Conservation (phyloP, 1,140 invertebrate genomes). For the Hormaphis cornu region DNA sequence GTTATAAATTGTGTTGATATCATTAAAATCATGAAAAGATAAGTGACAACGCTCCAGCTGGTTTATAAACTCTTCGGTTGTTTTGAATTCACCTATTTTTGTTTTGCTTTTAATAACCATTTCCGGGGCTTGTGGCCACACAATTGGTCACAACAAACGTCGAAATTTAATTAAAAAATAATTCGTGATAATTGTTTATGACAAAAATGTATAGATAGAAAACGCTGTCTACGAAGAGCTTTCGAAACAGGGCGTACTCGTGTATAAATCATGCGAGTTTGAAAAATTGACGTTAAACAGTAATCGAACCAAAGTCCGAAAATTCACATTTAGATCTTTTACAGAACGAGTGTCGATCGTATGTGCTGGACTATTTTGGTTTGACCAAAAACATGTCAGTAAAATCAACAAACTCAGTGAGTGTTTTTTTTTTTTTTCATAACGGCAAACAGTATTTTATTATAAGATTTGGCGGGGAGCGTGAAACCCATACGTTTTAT, state of each 20-base stretch:
- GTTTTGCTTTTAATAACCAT: too few species aligned
- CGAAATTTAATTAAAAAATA: too few species aligned
- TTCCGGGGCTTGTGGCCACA: too few species aligned
- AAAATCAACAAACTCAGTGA: neutral
- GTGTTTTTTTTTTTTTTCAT: neutral
- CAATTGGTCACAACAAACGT: too few species aligned
- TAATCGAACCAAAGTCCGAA: neutral
- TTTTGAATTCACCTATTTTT: too few species aligned
- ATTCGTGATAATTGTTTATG: too few species aligned
- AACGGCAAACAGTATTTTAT: neutral
- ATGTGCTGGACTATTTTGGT: slow-evolving; percentile 15
- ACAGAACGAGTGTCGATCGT: neutral
- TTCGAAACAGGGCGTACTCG: neutral
- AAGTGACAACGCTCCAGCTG: too few species aligned
- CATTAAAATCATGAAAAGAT: too few species aligned
- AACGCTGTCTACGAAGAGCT: neutral
- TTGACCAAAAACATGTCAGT: neutral
- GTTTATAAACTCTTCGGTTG: too few species aligned
- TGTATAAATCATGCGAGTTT: neutral
- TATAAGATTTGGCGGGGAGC: neutral
- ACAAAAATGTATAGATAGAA: neutral
- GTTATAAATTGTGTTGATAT: too few species aligned
- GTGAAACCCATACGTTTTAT: neutral
- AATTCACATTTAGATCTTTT: neutral
- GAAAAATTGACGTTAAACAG: neutral